Conservation (phyloP, 2,797 vertebrate species). For the Sciurus carolinensis region DNA sequence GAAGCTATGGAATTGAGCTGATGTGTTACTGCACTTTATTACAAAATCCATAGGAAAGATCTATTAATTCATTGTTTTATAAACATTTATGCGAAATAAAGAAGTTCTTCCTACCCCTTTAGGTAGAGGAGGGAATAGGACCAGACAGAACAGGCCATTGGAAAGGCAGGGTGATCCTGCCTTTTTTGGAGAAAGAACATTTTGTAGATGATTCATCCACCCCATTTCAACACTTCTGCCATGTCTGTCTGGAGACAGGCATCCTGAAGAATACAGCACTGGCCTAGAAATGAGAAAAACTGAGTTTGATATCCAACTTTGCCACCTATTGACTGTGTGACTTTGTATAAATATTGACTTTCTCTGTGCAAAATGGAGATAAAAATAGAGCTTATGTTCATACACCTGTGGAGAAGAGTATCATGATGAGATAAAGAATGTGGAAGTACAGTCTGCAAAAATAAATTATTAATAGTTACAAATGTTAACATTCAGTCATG, state of each 20-base stretch:
- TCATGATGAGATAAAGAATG: background rate
- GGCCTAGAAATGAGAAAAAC: background rate
- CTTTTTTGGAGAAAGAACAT: background rate
- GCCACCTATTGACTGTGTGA: background rate
- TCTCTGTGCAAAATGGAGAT: background rate
- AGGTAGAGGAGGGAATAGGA: background rate
- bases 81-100: background rate
- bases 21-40: background rate
- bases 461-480: background rate
- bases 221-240: slow-evolving; percentile 16
- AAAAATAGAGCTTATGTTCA: background rate
- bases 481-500: background rate
- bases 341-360: background rate
- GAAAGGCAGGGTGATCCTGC: background rate
- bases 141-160: background rate
- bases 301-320: background rate
- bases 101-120: background rate
- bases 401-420: background rate
- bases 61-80: background rate
- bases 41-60: background rate
- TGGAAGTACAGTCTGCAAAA: background rate
- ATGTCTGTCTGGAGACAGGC: background rate
- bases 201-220: background rate
- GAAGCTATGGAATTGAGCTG: background rate
- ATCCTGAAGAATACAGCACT: background rate